Conservation (phyloP, 2,797 vertebrate species). For the Galagoides demidoff region DNA sequence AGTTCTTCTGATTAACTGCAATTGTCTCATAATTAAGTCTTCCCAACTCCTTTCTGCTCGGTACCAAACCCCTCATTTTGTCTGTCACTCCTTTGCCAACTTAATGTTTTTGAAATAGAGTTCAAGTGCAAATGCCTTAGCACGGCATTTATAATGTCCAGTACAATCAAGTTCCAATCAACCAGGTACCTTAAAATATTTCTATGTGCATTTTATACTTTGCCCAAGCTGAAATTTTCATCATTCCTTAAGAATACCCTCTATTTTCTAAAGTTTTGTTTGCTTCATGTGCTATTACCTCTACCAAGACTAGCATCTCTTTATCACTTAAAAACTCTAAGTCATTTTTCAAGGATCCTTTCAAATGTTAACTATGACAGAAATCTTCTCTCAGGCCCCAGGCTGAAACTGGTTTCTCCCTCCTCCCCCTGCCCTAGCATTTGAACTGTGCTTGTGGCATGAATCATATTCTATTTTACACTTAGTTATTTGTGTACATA, state of each 20-base stretch:
- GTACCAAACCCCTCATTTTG: not conserved
- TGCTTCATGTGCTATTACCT: not conserved
- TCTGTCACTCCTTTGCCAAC: not conserved
- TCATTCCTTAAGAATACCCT: not conserved
- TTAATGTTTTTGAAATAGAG: conserved; percentile 43
- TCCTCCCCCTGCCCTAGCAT: not conserved
- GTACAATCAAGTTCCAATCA: conserved; percentile 20
- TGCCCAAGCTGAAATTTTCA: conserved; percentile 29
- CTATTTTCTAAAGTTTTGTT: conserved; percentile 25
- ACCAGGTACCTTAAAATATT: not conserved
- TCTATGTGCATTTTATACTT: conserved; percentile 14
- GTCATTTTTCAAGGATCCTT: conserved; percentile 13
- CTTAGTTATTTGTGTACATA: not conserved
- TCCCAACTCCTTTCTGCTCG: not conserved
- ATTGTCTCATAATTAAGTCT: not conserved
- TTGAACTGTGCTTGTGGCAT: not conserved
- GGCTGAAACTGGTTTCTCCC: not conserved
- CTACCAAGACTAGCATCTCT: not conserved
- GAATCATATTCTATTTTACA: not conserved
- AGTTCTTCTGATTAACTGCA: not conserved
- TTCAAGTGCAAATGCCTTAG: conserved; percentile 45
- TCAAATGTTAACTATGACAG: not conserved
- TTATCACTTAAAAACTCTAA: conserved; percentile 14
- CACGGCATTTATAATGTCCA: conserved; percentile 24
- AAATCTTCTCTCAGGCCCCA: not conserved